These are phyloP conservation scores for Toxonevra muliebris DNA, from an alignment of 2,888 invertebrate genomes.

Conservation along the genomic window DNA sequence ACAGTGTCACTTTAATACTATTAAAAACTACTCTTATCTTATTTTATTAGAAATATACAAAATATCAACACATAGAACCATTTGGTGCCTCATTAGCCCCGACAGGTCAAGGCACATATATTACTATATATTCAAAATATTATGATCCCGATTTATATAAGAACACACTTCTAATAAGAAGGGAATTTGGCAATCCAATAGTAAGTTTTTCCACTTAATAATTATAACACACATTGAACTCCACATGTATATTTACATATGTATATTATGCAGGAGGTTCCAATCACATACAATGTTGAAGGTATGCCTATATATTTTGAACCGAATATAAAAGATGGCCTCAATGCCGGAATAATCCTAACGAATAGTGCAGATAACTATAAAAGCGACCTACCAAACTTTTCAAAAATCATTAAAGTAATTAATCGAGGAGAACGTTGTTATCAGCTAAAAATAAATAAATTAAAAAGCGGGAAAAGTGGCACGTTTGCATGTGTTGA, in stretches of 20 bases:
- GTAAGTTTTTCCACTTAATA: neutral
- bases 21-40: neutral
- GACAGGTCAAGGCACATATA: constrained; percentile 49
- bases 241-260: too few relatives aligned
- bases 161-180: constrained; percentile 48
- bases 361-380: constrained; percentile 45
- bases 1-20: too few relatives aligned
- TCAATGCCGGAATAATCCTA: constrained; percentile 50
- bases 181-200: constrained; percentile 44
- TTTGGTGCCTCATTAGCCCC: constrained; percentile 51
- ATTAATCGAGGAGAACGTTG: constrained; percentile 50
- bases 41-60: constrained; percentile 6
- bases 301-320: constrained; percentile 55
- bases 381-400: constrained; percentile 36
- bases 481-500: neutral
- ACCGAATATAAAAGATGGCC: constrained; percentile 49
- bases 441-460: constrained; percentile 52
- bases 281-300: constrained; percentile 50
- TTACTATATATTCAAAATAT: constrained; percentile 47
- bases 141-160: constrained; percentile 54
- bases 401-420: constrained; percentile 45
- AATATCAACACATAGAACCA: constrained; percentile 42
- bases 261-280: constrained; percentile 46
- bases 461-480: constrained; percentile 39
- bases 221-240: too few relatives aligned